Percentiles rank a stretch among this genome's conserved stretches.
Evolutionary conservation across 2,888 invertebrate species (phyloP).

Genomic region (Erebia palarica): DNA sequence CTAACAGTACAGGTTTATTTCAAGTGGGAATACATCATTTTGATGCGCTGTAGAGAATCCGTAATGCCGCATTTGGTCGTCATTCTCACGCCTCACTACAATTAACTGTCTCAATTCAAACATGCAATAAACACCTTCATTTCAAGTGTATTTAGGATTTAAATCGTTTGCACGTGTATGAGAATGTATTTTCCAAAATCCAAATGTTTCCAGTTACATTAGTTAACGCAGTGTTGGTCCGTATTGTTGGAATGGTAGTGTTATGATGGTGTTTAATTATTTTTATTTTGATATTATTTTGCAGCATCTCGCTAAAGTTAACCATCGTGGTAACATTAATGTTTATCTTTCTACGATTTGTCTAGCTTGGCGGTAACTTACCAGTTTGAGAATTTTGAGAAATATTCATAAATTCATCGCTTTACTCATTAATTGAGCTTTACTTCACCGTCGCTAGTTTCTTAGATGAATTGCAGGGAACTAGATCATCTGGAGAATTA

Average conservation of each 20-base stretch:
- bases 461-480: too few species aligned
- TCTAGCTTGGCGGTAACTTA: not conserved
- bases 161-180: slow-evolving; percentile 20
- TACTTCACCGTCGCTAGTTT: too few species aligned
- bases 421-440: too few species aligned
- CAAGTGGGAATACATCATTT: slow-evolving; percentile 48
- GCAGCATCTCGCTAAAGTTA: slow-evolving; percentile 5
- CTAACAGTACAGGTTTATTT: slow-evolving; percentile 43
- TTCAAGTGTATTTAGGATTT: not conserved
- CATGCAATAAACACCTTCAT: slow-evolving; percentile 26
- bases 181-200: slow-evolving; percentile 40
- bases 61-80: slow-evolving; percentile 57
- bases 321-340: not conserved
- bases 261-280: slow-evolving; percentile 33
- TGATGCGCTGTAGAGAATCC: slow-evolving; percentile 68
- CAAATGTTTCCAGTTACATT: slow-evolving; percentile 38
- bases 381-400: not conserved
- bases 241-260: slow-evolving; percentile 33
- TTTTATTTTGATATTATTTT: slow-evolving; percentile 22
- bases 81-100: slow-evolving; percentile 59
- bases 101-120: slow-evolving; percentile 24
- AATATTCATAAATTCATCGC: too few species aligned
- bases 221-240: slow-evolving; percentile 32
- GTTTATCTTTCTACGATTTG: not conserved
- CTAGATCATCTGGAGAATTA: too few species aligned